Evolutionary conservation across 2,888 invertebrate genomes (phyloP), one percentile per base, ranked within the genome.

Genomic region (Chironomus tentans): DNA sequence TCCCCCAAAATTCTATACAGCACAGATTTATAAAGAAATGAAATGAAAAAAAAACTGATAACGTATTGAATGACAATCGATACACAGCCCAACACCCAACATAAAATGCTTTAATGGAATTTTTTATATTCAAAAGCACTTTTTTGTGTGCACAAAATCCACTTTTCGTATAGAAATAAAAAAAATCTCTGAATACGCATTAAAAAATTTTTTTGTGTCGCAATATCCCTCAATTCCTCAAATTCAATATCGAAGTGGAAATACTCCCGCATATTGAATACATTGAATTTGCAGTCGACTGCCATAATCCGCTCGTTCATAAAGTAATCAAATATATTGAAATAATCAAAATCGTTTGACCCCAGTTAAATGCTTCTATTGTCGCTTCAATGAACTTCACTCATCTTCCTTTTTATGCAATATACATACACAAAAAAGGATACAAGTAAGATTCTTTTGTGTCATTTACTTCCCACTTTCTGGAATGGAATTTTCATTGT

Each of bases 251-350:
- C 6, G 6, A 6, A 28, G 3, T 28, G 28, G 28, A 28, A 28
- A 28, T 38, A 38, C 38, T 38, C 38, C 38, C 38, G 38, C 38
- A 28, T 28, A 28, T 28, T 28, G 5, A 28, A 28, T 28, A 28
- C 12, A 28, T 28, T 28, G 21, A 18, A n/a, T 28, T 24, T n/a
- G 38, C 68, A 70, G 12, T 22, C 46, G 21, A 56, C 71, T 71
- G 62, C 5, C 48, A 48, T 68, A 74, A 74, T 74, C 74, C 74
- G 22, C 56, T 74, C 74, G 46, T 46, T 74, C 74, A 74, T 74
- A 74, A 74, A 74, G 74, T 74, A 74, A 74, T 74, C 65, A 74
- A 74, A 74, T 74, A 74, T 74, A 74, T 74, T 74, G 74, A 74
- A 74, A 74, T 74, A 74, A 74, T 74, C 65, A 74, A 62, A 74